Percentiles rank a stretch among this genome's conserved stretches.
Conservation (phyloP, 2,797 vertebrate species). For the Hoplostethus mediterraneus region DNA sequence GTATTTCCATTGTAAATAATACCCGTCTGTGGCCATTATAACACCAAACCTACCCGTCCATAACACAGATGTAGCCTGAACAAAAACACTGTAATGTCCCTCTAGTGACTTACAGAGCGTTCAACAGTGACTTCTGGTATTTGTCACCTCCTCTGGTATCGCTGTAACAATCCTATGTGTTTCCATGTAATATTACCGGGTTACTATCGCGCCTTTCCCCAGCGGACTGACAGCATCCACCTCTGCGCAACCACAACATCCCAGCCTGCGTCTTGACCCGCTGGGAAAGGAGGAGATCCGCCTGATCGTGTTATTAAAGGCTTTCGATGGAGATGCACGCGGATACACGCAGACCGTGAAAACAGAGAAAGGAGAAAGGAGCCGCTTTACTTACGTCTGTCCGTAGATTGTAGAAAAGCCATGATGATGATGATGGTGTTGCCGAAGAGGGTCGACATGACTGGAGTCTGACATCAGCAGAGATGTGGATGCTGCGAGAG, state of each 20-base stretch:
- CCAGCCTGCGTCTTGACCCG: conserved; percentile 21
- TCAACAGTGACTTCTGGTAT: neutral
- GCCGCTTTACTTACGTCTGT: conserved; percentile 52
- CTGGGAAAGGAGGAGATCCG: neutral
- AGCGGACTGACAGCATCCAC: conserved; percentile 17
- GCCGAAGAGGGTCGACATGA: conserved; percentile 68
- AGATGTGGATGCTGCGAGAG: conserved; percentile 26
- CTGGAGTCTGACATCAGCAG: conserved; percentile 65
- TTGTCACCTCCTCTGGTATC: neutral
- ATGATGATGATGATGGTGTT: conserved; percentile 35
- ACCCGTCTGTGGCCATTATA: accelerated
- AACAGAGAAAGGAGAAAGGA: neutral
- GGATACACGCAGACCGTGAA: neutral
- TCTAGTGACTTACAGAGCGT: neutral
- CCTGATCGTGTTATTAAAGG: neutral
- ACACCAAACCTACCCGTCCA: neutral
- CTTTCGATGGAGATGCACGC: accelerated
- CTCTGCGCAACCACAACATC: conserved; percentile 46
- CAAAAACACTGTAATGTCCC: too few relatives aligned
- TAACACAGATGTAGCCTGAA: neutral
- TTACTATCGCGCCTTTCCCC: neutral
- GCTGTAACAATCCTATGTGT: neutral
- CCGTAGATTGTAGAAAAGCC: conserved; percentile 14
- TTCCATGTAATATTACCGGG: neutral
- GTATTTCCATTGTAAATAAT: neutral